These are phyloP conservation scores for Sternarchorhynchus goeldii DNA, from an alignment of 2,797 vertebrate genomes.

Conservation along the genomic window DNA sequence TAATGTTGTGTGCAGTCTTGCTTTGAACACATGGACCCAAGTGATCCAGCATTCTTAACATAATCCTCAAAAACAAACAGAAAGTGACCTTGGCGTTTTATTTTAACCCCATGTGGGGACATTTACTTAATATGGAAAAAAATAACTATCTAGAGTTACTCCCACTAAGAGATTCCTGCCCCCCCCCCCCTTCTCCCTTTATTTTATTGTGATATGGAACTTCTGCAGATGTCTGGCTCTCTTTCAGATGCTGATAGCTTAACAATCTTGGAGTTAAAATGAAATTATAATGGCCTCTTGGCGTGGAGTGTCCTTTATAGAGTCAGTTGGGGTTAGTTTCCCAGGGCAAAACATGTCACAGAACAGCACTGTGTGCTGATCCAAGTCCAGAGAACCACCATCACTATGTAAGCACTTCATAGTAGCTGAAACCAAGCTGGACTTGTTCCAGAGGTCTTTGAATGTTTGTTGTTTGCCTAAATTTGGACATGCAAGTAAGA, in stretches of 20 bases:
- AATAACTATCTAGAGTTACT: conserved; percentile 29
- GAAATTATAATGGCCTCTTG: conserved; percentile 19
- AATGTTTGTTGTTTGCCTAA: neutral
- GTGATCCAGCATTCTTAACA: conserved; percentile 13
- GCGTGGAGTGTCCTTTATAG: conserved; percentile 35
- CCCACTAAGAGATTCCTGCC: conserved; percentile 14
- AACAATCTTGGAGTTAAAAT: conserved; percentile 25
- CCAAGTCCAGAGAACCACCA: conserved; percentile 24
- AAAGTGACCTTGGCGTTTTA: conserved; percentile 10
- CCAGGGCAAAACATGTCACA: conserved; percentile 28
- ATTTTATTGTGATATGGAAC: conserved; percentile 12
- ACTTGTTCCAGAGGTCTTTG: neutral
- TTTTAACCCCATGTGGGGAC: conserved; percentile 6
- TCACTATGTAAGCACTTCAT: conserved; percentile 19
- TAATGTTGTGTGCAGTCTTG: conserved; percentile 6
- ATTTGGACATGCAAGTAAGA: neutral
- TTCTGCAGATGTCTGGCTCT: conserved; percentile 8
- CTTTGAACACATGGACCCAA: conserved; percentile 24
- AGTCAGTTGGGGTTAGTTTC: conserved; percentile 38
- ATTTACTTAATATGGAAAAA: conserved; percentile 27
- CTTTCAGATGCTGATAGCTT: conserved; percentile 34
- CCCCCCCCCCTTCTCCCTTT: neutral
- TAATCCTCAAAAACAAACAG: conserved; percentile 15
- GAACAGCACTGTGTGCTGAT: conserved; percentile 34
- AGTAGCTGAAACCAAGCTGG: neutral